Evolutionary conservation across 2,888 invertebrate species (phyloP).

Genomic region (Pediacus dermestoides): DNA sequence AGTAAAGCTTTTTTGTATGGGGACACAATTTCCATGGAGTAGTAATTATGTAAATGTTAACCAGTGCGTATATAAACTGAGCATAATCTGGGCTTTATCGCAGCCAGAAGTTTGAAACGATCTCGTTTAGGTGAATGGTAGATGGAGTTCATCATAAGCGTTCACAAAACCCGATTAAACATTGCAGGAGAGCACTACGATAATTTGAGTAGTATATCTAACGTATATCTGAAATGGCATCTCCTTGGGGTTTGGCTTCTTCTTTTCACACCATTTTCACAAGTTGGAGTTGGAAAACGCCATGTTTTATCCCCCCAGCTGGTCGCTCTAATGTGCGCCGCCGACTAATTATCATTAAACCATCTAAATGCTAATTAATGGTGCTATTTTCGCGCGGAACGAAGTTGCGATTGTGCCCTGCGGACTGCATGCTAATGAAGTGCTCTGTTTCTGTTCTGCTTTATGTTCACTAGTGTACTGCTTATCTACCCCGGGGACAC

Average conservation of each 20-base stretch:
- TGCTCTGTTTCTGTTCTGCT: constrained; percentile 28
- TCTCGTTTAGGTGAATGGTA: constrained; percentile 37
- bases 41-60: constrained; percentile 28
- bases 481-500: constrained; percentile 26
- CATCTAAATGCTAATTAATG: constrained; percentile 57
- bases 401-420: constrained; percentile 46
- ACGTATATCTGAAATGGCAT: constrained; percentile 19
- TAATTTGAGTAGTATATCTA: constrained; percentile 38
- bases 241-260: constrained; percentile 31
- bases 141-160: constrained; percentile 43
- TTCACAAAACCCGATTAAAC: constrained; percentile 33
- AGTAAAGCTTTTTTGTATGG: background rate
- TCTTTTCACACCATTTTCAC: constrained; percentile 51
- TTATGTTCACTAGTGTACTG: constrained; percentile 16
- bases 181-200: constrained; percentile 35
- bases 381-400: constrained; percentile 50
- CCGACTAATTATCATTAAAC: constrained; percentile 54
- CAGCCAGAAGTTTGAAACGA: constrained; percentile 39
- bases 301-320: constrained; percentile 47
- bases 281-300: constrained; percentile 29
- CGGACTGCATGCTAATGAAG: constrained; percentile 52
- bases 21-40: constrained; percentile 1
- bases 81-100: constrained; percentile 36
- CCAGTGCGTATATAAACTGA: constrained; percentile 31
- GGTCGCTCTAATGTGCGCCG: constrained; percentile 41